Base-by-base conservation (phyloP, 2,888 invertebrate genomes). In the Strigamia transsilvanica region DNA sequence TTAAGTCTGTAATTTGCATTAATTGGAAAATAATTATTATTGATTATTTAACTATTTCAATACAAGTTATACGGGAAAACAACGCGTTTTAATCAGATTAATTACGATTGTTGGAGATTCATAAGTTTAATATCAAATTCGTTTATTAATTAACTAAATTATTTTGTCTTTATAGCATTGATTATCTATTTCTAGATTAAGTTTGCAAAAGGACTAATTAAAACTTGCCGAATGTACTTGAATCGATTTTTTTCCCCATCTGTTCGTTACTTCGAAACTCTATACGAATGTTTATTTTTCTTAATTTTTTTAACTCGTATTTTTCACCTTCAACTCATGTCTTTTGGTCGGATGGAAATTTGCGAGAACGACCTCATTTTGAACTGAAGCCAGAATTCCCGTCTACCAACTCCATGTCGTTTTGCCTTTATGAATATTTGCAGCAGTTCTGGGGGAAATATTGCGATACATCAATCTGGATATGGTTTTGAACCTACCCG, bases 281-380 rank as follows among this genome's bases (percentile, higher is more conserved):
- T 2, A 38, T 38, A 2, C 38, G 6, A 38, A 38, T 38, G 38
- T 38, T 38, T 38, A 38, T 38, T 38, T 27, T 38, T 38, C 38
- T 51, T 51, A 18, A 18, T 51, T 51, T 51, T 51, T 51, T 51
- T 51, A 13, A 15, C n/a, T 51, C 51, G 15, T 51, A 51, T 51
- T 51, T 51, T 51, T 51, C 51, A 66, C 18, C 61, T 21, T 66
- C 61, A 66, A 66, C 61, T 51, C 51, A 23, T 66, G 23, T 66
- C 61, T 66, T 66, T 21, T 66, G 61, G 61, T 66, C n/a, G 21
- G 10, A 23, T n/a, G 61, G 61, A 66, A 66, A 23, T 66, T 66
- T 66, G 61, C 12, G 61, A 66, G 61, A 66, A n/a, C 21, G 61
- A 21, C 61, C 61, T 66, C 21, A 21, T n/a, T 66, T 66, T 66